Conservation (phyloP, 2,888 invertebrate species). For the Spisula subtruncata region DNA sequence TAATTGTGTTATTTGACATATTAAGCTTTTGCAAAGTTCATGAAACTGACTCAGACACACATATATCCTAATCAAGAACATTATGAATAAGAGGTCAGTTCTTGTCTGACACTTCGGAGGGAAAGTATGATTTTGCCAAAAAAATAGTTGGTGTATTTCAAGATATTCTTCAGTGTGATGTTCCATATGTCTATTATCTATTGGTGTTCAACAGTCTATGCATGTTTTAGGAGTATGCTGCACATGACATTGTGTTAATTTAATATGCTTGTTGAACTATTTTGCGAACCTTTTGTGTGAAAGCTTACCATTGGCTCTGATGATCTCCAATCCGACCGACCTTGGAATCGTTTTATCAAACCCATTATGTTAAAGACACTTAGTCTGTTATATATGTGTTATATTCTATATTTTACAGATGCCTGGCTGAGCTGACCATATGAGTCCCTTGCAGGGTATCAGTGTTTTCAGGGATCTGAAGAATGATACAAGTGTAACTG, state of each 20-base stretch:
- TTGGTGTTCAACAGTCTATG: background rate
- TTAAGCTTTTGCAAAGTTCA: background rate
- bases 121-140: background rate
- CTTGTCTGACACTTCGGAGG: background rate
- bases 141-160: background rate
- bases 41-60: background rate
- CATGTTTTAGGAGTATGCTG: too few species aligned
- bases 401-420: constrained; percentile 58
- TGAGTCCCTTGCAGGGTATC: constrained; percentile 59
- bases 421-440: constrained; percentile 65
- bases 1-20: too few species aligned
- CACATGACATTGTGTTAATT: too few species aligned
- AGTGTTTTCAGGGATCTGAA: constrained; percentile 67
- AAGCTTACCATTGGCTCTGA: too few species aligned
- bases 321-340: too few species aligned
- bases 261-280: too few species aligned
- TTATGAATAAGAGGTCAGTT: constrained; percentile 21
- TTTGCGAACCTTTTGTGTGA: too few species aligned
- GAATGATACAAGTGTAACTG: constrained; percentile 68
- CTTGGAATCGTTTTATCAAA: too few species aligned
- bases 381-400: background rate
- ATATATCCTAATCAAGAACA: background rate
- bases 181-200: background rate
- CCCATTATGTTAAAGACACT: background rate
- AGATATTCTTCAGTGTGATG: background rate